Evolutionary conservation across 1,140 invertebrate species (phyloP).

Genomic region (Trigoniulus corallinus): DNA sequence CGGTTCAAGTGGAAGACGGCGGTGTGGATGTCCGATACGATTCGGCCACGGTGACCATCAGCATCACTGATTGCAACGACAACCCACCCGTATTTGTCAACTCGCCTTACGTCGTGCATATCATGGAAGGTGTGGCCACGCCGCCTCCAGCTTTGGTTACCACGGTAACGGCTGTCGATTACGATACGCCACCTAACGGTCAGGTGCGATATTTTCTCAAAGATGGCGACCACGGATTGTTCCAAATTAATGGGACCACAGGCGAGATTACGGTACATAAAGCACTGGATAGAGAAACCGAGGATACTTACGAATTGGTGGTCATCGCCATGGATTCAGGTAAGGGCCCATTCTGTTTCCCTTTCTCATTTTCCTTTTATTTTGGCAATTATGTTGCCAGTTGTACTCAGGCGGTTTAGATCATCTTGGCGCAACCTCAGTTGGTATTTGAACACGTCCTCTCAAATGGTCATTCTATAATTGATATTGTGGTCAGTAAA

Average conservation of each 20-base stretch:
- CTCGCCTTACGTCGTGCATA: slow-evolving; percentile 75
- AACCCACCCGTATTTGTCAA: slow-evolving; percentile 79
- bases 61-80: slow-evolving; percentile 83
- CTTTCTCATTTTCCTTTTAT: not conserved
- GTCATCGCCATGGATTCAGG: slow-evolving; percentile 84
- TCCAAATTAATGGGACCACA: slow-evolving; percentile 61
- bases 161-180: slow-evolving; percentile 67
- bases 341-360: slow-evolving; percentile 30
- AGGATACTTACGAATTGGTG: slow-evolving; percentile 62
- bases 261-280: slow-evolving; percentile 67
- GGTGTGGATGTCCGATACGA: slow-evolving; percentile 38
- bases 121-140: slow-evolving; percentile 64
- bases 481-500: no score
- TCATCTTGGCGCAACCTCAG: no score
- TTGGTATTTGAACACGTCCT: no score
- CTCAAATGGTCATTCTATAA: no score
- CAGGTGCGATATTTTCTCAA: slow-evolving; percentile 76
- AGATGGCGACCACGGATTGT: slow-evolving; percentile 73
- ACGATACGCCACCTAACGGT: slow-evolving; percentile 76
- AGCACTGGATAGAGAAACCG: slow-evolving; percentile 63
- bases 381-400: not conserved
- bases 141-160: slow-evolving; percentile 44
- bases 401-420: no score
- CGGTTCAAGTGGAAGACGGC: slow-evolving; percentile 73
- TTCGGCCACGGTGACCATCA: slow-evolving; percentile 42